Conservation (phyloP, 2,113 vertebrate genomes). For the Oryzias woworae region DNA sequence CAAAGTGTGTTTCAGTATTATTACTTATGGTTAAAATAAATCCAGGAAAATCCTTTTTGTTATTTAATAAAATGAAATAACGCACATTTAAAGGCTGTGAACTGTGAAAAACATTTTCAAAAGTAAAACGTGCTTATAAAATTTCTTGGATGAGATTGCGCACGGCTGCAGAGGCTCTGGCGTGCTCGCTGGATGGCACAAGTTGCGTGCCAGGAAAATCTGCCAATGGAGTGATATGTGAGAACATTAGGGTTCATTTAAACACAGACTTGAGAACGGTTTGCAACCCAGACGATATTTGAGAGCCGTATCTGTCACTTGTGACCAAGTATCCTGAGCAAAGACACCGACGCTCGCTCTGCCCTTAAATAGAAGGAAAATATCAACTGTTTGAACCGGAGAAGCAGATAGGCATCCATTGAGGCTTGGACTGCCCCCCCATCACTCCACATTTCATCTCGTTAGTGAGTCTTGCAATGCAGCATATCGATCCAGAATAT, state of each 20-base stretch:
- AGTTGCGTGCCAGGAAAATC: constrained; percentile 34
- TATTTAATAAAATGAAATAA: too few relatives aligned
- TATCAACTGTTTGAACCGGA: constrained; percentile 56
- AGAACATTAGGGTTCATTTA: constrained; percentile 63
- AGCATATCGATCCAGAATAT: constrained; percentile 30
- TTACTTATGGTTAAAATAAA: too few relatives aligned
- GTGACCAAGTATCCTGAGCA: constrained; percentile 36
- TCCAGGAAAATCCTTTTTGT: too few relatives aligned
- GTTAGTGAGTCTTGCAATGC: constrained; percentile 61
- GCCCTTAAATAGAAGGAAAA: constrained; percentile 66
- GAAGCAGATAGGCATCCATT: constrained; percentile 30
- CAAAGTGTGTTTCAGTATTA: too few relatives aligned
- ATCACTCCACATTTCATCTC: constrained; percentile 51
- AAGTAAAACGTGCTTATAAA: too few relatives aligned
- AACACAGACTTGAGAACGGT: constrained; percentile 61
- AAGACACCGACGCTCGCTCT: constrained; percentile 31
- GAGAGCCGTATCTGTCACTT: constrained; percentile 54
- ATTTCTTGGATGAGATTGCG: not conserved
- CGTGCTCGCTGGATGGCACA: constrained; percentile 34
- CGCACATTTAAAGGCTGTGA: too few relatives aligned
- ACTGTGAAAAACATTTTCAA: too few relatives aligned
- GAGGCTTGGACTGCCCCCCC: constrained; percentile 17
- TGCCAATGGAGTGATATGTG: constrained; percentile 68
- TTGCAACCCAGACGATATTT: constrained; percentile 65
- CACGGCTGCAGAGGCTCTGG: constrained; percentile 19